phyloP scores from a whole-genome alignment of 2,888 invertebrate genomes.

The Pherbina coryleti region DNA sequence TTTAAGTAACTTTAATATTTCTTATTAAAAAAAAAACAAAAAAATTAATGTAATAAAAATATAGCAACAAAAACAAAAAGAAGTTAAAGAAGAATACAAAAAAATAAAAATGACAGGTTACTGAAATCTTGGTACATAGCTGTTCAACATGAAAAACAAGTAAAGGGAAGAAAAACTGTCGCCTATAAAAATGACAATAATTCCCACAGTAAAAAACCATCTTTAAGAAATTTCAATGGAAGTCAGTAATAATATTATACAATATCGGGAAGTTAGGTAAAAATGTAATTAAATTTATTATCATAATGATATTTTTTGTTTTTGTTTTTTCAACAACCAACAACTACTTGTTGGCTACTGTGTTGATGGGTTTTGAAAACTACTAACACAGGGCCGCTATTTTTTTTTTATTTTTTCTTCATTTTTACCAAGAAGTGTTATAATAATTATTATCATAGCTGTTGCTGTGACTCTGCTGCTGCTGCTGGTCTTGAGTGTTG shows the following conservation, averaged over 20 bases:
- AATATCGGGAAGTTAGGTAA: background rate
- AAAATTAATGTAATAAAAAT: background rate
- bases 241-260: background rate
- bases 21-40: constrained; percentile 27
- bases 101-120: background rate
- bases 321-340: background rate
- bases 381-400: background rate
- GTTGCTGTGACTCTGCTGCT: background rate
- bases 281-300: constrained; percentile 31
- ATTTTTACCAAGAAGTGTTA: constrained; percentile 31
- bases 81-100: background rate
- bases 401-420: background rate
- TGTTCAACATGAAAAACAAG: background rate
- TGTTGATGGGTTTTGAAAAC: constrained; percentile 14
- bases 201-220: constrained; percentile 28
- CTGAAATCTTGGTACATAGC: background rate
- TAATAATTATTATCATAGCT: constrained; percentile 13
- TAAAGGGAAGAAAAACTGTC: background rate
- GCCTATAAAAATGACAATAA: constrained; percentile 19
- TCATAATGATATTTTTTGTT: constrained; percentile 31
- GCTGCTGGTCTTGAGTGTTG: constrained; percentile 7
- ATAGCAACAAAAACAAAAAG: background rate
- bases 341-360: constrained; percentile 12
- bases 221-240: constrained; percentile 15
- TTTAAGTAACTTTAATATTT: constrained; percentile 15